Percentiles rank a stretch among this genome's conserved stretches.
phyloP scores from a whole-genome alignment of 2,888 invertebrate species.

The Drosophila limbata region DNA sequence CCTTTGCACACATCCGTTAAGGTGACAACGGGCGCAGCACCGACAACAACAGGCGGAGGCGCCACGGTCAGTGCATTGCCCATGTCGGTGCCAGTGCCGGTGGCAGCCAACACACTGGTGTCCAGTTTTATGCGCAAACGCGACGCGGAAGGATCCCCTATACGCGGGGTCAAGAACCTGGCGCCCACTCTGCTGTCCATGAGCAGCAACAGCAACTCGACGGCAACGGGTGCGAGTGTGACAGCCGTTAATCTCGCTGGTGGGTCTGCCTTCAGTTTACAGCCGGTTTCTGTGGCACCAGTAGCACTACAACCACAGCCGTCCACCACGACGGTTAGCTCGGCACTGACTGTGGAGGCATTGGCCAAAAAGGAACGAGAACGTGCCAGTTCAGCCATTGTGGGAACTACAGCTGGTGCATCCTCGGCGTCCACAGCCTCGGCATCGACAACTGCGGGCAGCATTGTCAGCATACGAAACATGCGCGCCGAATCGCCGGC shows the following conservation, averaged over 20 bases:
- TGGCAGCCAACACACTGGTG: conserved; percentile 58
- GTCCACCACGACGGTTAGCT: conserved; percentile 32
- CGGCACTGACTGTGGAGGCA: conserved; percentile 68
- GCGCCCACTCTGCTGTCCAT: conserved; percentile 84
- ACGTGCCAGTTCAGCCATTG: conserved; percentile 35
- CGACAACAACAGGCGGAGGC: conserved; percentile 59
- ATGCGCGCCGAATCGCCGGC: conserved; percentile 84
- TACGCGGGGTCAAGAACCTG: conserved; percentile 89
- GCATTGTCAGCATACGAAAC: conserved; percentile 55
- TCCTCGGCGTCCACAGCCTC: conserved; percentile 45
- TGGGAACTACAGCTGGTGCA: conserved; percentile 28
- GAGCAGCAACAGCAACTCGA: conserved; percentile 58
- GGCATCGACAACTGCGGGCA: conserved; percentile 31
- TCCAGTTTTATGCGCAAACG: conserved; percentile 93
- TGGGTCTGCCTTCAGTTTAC: conserved; percentile 61
- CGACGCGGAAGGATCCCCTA: conserved; percentile 90
- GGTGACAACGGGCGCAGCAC: conserved; percentile 75
- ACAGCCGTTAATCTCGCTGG: conserved; percentile 48
- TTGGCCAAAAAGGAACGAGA: conserved; percentile 77
- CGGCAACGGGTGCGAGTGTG: conserved; percentile 18
- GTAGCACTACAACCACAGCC: conserved; percentile 45
- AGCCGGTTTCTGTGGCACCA: conserved; percentile 58
- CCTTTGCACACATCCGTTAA: conserved; percentile 83
- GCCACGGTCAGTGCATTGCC: conserved; percentile 62
- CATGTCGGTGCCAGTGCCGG: conserved; percentile 47